Evolutionary conservation across 2,888 invertebrate species (phyloP), one percentile per base, ranked within the genome.

Genomic region (Plagodis pulveraria): DNA sequence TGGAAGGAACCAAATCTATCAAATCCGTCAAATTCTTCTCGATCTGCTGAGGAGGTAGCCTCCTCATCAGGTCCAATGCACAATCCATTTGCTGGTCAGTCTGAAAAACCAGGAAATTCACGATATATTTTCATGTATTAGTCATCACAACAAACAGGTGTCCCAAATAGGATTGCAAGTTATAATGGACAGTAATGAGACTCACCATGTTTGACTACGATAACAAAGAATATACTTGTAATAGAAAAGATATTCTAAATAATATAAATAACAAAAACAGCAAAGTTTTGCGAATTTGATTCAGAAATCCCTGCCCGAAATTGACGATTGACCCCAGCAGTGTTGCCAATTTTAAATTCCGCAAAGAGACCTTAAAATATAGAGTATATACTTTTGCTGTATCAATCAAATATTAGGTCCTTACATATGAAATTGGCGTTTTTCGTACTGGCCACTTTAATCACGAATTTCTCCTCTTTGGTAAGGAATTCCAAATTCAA

Each of bases 41-140:
- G 76, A 99, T 99, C 92, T 99, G 98, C 92, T 99, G 99, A 71
- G 99, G 99, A 73, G 99, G 99, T 85, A 99, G 92, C 77, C 99
- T 96, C 83, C 99, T 94, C 99, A 99, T 99, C 84, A 99, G 94
- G 94, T 99, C 99, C 76, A 99, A 93, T 51, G 99, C 99, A 93
- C 99, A 99, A 93, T 99, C 99, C 95, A 99, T 96, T 93, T 99
- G 98, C 90, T 98, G 96, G 84, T 98, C 98, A 84, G 96, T 97
- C 98, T 98, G 86, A 61, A 89, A 90, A 57, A 52, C 32, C 36
- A 41, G 63, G 44, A 66, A 72, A 68, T 70, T 63, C 47, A 62
- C 54, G 73, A 74, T 73, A 72, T 80, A 78, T 77, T 54, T 76
- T 74, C 58, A 68, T 70, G 82, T 76, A 90, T 92, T 91, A 92